Conservation (phyloP, 1,140 invertebrate genomes). For the Pygmarrhopalites habei region DNA sequence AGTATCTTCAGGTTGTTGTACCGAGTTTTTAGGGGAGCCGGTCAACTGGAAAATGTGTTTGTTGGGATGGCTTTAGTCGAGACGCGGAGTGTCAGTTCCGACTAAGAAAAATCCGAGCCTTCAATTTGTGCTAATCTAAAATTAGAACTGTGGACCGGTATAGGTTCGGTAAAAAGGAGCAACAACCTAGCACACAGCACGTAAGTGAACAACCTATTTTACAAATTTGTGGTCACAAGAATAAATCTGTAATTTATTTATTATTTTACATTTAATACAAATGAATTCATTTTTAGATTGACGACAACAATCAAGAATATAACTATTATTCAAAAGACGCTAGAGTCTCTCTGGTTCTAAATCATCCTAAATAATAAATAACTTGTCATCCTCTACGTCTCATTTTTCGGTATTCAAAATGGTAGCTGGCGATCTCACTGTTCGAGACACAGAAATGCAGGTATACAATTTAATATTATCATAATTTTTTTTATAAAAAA, state of each 20-base stretch:
- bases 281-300: background rate
- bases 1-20: background rate
- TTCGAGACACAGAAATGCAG: background rate
- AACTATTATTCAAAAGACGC: background rate
- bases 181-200: too few relatives aligned
- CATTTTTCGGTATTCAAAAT: background rate
- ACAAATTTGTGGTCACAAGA: too few relatives aligned
- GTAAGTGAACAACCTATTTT: too few relatives aligned
- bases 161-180: too few relatives aligned
- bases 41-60: too few relatives aligned
- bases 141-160: too few relatives aligned
- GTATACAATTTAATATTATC: background rate
- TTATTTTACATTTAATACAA: background rate
- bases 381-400: background rate
- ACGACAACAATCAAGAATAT: background rate
- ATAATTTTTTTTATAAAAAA: background rate
- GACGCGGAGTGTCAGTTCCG: too few relatives aligned
- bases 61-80: too few relatives aligned
- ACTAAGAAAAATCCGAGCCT: too few relatives aligned
- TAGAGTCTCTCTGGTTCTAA: background rate
- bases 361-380: background rate
- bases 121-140: too few relatives aligned
- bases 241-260: background rate
- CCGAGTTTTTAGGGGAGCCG: too few relatives aligned
- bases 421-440: constrained; percentile 7